phyloP scores from a whole-genome alignment of 2,888 invertebrate genomes.

The Allophyes oxyacanthae region DNA sequence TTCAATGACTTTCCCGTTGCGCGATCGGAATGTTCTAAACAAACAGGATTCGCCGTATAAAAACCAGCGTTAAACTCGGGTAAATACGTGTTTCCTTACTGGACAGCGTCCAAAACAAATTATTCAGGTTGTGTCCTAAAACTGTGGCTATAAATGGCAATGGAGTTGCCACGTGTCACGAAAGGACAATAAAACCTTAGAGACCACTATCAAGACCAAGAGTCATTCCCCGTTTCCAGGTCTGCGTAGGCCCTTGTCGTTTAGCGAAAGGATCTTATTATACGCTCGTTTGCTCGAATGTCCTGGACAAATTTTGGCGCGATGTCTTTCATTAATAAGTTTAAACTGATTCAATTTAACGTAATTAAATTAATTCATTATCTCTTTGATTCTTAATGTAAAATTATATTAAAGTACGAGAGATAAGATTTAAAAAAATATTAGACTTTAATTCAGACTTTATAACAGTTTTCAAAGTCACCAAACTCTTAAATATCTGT shows the following conservation, averaged over 20 bases:
- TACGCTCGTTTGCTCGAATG: conserved; percentile 20
- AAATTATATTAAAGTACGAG: too few relatives aligned
- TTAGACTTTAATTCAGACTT: too few relatives aligned
- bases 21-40: conserved; percentile 20
- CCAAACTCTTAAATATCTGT: too few relatives aligned
- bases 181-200: conserved; percentile 39
- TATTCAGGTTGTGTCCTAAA: conserved; percentile 33
- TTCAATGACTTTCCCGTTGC: conserved; percentile 8
- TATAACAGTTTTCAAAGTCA: too few relatives aligned
- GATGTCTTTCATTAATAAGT: conserved; percentile 5
- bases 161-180: conserved; percentile 33
- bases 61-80: conserved; percentile 11
- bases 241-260: conserved; percentile 11
- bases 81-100: conserved; percentile 29
- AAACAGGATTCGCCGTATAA: conserved; percentile 33
- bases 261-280: conserved; percentile 16
- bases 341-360: background rate
- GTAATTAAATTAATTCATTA: background rate
- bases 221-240: conserved; percentile 6
- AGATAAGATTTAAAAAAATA: too few relatives aligned
- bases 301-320: conserved; percentile 13
- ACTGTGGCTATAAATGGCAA: conserved; percentile 30
- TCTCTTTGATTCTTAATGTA: background rate
- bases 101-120: conserved; percentile 31
- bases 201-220: conserved; percentile 25